A percentile compares a stretch with the other conserved stretches of the same genome.
These are phyloP conservation scores for Sinhomidia bicolor DNA, from an alignment of 2,888 invertebrate species.

Conservation along the genomic window DNA sequence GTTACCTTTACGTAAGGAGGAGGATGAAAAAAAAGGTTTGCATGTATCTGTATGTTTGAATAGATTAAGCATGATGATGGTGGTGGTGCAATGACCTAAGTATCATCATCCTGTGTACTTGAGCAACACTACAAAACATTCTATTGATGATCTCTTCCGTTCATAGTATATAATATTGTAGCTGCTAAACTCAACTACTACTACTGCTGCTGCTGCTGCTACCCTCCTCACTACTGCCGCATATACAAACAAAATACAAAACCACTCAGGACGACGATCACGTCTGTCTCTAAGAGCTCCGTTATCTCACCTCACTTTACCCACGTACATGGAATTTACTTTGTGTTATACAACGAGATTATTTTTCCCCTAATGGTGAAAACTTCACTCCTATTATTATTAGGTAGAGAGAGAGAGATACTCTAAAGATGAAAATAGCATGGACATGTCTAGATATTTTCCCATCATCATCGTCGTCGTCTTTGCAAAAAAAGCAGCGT, in stretches of 20 bases:
- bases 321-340: slow-evolving; percentile 41
- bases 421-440: no score
- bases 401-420: neutral
- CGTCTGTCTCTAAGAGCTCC: slow-evolving; percentile 39
- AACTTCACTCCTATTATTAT: neutral
- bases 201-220: no score
- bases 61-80: slow-evolving; percentile 22
- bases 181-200: no score
- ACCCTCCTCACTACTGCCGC: neutral
- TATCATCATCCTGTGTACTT: slow-evolving; percentile 32
- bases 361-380: neutral
- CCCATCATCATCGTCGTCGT: no score
- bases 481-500: no score
- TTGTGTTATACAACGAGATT: neutral
- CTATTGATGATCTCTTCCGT: slow-evolving; percentile 16
- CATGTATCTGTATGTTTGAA: neutral
- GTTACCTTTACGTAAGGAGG: no score
- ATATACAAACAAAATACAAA: slow-evolving; percentile 7
- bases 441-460: no score
- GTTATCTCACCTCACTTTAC: slow-evolving; percentile 57
- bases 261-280: slow-evolving; percentile 44
- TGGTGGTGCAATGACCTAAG: slow-evolving; percentile 31
- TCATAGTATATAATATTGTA: no score
- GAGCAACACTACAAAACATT: slow-evolving; percentile 30
- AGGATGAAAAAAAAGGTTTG: no score